phyloP scores from a whole-genome alignment of 2,888 invertebrate genomes.

The Podabrus alpinus region DNA sequence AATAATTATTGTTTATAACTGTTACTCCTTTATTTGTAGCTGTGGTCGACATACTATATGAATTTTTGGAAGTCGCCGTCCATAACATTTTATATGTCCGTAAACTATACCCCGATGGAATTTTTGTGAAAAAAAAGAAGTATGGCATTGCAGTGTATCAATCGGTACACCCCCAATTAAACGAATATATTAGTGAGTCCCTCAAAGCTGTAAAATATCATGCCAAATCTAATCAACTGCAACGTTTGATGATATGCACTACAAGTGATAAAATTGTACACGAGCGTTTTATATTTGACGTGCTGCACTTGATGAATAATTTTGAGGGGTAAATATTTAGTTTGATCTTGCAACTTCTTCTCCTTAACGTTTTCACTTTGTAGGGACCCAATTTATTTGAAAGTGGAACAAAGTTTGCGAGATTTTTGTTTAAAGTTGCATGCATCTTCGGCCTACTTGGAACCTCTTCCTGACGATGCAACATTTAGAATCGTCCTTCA shows the following conservation, averaged over 20 bases:
- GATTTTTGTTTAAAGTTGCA: slow-evolving; percentile 65
- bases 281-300: slow-evolving; percentile 58
- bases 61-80: slow-evolving; percentile 69
- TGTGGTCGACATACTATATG: slow-evolving; percentile 62
- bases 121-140: slow-evolving; percentile 66
- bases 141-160: slow-evolving; percentile 65
- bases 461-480: slow-evolving; percentile 59
- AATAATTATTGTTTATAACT: background rate
- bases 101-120: slow-evolving; percentile 66
- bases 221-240: slow-evolving; percentile 58
- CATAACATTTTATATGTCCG: slow-evolving; percentile 65
- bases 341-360: slow-evolving; percentile 39
- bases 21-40: slow-evolving; percentile 43
- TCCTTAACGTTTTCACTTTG: slow-evolving; percentile 29
- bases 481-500: slow-evolving; percentile 66
- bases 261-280: slow-evolving; percentile 51
- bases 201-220: slow-evolving; percentile 59
- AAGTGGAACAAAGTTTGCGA: slow-evolving; percentile 65
- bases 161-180: slow-evolving; percentile 68
- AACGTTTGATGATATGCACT: slow-evolving; percentile 58
- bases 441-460: slow-evolving; percentile 56
- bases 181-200: slow-evolving; percentile 63
- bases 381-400: slow-evolving; percentile 64
- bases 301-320: slow-evolving; percentile 43
- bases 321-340: slow-evolving; percentile 44